A percentile compares a stretch with the other conserved stretches of the same genome.
These are phyloP conservation scores for Parauchenoglanis ngamensis DNA, from an alignment of 2,797 vertebrate genomes.

Conservation along the genomic window DNA sequence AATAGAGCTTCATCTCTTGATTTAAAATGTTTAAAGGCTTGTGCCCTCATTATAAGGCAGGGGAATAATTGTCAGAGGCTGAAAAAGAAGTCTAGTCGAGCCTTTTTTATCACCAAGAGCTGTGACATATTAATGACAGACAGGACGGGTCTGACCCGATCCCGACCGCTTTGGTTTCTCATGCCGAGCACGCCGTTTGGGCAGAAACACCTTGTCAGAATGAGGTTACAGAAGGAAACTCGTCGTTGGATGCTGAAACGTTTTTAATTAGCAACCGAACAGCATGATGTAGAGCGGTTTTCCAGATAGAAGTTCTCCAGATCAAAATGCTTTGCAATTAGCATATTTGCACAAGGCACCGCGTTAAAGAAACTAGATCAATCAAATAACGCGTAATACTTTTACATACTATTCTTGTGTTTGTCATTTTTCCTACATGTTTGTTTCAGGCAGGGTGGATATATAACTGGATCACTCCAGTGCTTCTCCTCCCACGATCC, in stretches of 20 bases:
- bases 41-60: constrained; percentile 65
- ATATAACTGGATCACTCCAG: neutral
- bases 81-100: constrained; percentile 49
- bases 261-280: neutral
- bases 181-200: too few species aligned
- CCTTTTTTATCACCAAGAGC: constrained; percentile 7
- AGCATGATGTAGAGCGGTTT: neutral
- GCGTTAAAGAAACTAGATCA: too few species aligned
- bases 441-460: neutral
- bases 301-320: too few species aligned
- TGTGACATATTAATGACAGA: neutral
- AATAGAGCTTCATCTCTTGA: constrained; percentile 57
- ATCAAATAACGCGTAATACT: neutral
- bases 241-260: neutral
- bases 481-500: neutral
- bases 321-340: neutral
- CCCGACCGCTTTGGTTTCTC: neutral
- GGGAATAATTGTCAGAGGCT: constrained; percentile 66
- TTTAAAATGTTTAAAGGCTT: constrained; percentile 71
- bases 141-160: neutral
- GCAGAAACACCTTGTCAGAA: neutral
- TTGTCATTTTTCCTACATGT: neutral
- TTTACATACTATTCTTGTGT: neutral
- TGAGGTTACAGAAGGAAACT: neutral
- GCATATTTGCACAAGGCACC: too few species aligned